Percentiles rank a stretch among this genome's conserved stretches.
phyloP scores from a whole-genome alignment of 2,113 vertebrate genomes.

The Rhinolophus ferrumequinum region DNA sequence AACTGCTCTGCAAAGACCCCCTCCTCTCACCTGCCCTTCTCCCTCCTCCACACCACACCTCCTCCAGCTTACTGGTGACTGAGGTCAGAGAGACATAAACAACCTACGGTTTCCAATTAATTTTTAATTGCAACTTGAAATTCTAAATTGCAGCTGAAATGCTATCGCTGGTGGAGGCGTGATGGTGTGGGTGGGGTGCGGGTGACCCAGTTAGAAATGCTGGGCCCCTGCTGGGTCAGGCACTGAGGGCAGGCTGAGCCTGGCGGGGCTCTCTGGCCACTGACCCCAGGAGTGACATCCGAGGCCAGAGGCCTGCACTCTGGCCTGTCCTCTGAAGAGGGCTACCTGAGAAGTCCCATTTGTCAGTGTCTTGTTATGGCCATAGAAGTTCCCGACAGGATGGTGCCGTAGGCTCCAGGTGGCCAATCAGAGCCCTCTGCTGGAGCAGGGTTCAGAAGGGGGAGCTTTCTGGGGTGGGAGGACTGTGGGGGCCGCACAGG shows the following conservation, averaged over 20 bases:
- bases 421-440: neutral
- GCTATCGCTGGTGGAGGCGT: constrained; percentile 36
- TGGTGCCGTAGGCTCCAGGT: neutral
- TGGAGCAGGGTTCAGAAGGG: neutral
- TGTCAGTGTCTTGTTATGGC: constrained; percentile 54
- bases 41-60: neutral
- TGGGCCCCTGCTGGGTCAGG: neutral
- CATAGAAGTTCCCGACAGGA: neutral
- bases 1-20: neutral
- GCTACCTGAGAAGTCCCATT: neutral
- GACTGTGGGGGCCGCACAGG: neutral
- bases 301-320: no score
- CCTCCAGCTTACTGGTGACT: neutral
- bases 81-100: constrained; percentile 74
- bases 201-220: constrained; percentile 67
- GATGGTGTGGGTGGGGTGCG: neutral
- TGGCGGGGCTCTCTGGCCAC: neutral
- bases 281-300: neutral
- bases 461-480: neutral
- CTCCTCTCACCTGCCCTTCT: constrained; percentile 2
- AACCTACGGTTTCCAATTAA: constrained; percentile 78
- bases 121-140: constrained; percentile 80
- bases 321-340: neutral
- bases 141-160: constrained; percentile 76
- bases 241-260: neutral